Evolutionary conservation across 1,140 invertebrate species (phyloP), one percentile per base, ranked within the genome.

Genomic region (Pantala flavescens): DNA sequence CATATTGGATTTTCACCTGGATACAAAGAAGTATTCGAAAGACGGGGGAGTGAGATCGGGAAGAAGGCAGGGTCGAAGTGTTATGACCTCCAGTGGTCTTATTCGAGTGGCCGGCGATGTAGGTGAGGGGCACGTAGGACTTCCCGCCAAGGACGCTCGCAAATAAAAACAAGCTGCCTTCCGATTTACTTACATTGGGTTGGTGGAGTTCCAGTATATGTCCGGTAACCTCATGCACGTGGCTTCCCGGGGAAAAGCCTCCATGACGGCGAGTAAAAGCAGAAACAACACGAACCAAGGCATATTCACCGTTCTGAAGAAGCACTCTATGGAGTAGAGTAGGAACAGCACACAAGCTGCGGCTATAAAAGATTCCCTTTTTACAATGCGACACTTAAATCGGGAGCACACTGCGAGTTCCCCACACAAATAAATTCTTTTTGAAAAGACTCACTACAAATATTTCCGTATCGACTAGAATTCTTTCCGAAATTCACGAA

Each of bases 161-260:
- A 80, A 80, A 80, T 80, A 78, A 80, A 80, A 80, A 79, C 80
- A 80, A 80, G 79, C 78, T 77, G 75, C 76, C 76, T 73, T 74
- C 71, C 74, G 75, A 75, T 70, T 73, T 12, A 77, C 84, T 84
- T 81, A 85, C 84, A 85, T 85, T 83, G 86, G 85, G 82, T 87
- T 87, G 78, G 85, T 85, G 76, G 85, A 84, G 81, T 87, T 87
- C 86, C 86, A 87, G 78, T 86, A 87, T 78, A 87, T 86, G 81
- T 87, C 86, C 78, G 86, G 85, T 75, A 86, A 80, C 73, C 82
- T 81, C 75, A 84, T 82, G 81, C 84, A 84, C 76, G 82, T 83
- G 75, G 84, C 82, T 80, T 86, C 85, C 78, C 84, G 80, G 42
- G 85, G 84, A 78, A 86, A 82, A 76, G 83, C 84, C 80, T 86